phyloP scores from a whole-genome alignment of 2,888 invertebrate genomes.

The Leucophenga montana region DNA sequence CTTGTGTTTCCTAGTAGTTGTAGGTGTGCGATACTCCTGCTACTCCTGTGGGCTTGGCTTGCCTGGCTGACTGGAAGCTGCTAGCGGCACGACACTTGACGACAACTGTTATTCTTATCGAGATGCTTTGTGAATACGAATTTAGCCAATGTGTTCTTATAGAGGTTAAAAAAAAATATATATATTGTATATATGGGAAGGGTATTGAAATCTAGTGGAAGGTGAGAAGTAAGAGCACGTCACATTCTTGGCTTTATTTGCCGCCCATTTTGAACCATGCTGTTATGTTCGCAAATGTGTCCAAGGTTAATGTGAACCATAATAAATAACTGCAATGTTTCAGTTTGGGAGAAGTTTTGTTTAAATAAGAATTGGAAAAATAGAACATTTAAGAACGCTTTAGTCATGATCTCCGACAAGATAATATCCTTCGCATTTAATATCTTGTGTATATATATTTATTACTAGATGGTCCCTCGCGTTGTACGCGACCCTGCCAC shows the following conservation, averaged over 20 bases:
- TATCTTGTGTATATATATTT: too few species aligned
- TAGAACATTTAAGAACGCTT: background rate
- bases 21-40: conserved; percentile 2
- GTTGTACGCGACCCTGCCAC: too few species aligned
- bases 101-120: conserved; percentile 66
- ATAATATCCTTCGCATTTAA: too few species aligned
- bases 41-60: background rate
- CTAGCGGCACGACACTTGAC: conserved; percentile 57
- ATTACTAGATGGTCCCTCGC: too few species aligned
- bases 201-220: background rate
- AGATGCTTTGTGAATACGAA: conserved; percentile 64
- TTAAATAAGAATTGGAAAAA: background rate
- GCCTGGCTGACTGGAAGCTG: conserved; percentile 52
- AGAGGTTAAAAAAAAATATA: background rate
- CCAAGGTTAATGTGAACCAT: conserved; percentile 14
- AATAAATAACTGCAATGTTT: conserved; percentile 25
- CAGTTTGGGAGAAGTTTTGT: background rate
- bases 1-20: background rate
- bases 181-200: too few species aligned
- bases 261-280: background rate
- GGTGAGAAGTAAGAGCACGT: background rate
- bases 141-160: conserved; percentile 44
- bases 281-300: conserved; percentile 7
- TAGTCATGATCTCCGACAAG: too few species aligned
- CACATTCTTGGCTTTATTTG: background rate